Conservation (phyloP, 2,888 invertebrate species). For the Aphodius sticticus region DNA sequence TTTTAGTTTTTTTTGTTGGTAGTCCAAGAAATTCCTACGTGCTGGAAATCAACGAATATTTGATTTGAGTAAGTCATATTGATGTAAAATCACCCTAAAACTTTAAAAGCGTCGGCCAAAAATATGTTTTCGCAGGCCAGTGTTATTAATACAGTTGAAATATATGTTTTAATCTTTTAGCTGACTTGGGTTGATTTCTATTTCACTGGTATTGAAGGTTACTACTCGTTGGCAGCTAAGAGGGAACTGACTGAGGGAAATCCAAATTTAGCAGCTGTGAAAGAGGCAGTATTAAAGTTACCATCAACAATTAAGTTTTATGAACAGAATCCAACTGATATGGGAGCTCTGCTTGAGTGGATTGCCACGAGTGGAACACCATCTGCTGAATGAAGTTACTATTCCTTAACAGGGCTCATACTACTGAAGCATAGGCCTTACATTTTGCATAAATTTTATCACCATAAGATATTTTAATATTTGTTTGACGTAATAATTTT, state of each 20-base stretch:
- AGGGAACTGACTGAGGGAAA: neutral
- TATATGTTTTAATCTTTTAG: slow-evolving; percentile 6
- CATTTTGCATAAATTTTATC: neutral
- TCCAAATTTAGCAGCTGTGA: slow-evolving; percentile 7
- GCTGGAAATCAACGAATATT: too few species aligned
- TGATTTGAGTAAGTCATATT: too few species aligned
- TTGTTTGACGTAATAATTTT: too few species aligned
- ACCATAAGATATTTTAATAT: neutral
- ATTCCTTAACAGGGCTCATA: neutral
- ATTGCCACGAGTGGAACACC: slow-evolving; percentile 9
- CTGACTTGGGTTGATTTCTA: slow-evolving; percentile 23
- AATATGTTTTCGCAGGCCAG: too few species aligned
- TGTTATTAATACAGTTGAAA: too few species aligned
- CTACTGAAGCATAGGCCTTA: neutral
- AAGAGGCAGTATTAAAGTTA: neutral
- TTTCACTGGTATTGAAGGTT: neutral
- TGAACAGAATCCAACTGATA: neutral
- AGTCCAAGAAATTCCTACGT: too few species aligned
- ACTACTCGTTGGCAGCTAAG: slow-evolving; percentile 4
- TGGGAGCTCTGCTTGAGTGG: neutral
- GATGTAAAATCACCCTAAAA: too few species aligned
- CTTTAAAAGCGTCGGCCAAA: too few species aligned
- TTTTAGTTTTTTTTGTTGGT: too few species aligned
- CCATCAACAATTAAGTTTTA: neutral
- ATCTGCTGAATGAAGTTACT: neutral